Base-by-base conservation (phyloP, 1,140 invertebrate species). In the Calephelis nemesis region DNA sequence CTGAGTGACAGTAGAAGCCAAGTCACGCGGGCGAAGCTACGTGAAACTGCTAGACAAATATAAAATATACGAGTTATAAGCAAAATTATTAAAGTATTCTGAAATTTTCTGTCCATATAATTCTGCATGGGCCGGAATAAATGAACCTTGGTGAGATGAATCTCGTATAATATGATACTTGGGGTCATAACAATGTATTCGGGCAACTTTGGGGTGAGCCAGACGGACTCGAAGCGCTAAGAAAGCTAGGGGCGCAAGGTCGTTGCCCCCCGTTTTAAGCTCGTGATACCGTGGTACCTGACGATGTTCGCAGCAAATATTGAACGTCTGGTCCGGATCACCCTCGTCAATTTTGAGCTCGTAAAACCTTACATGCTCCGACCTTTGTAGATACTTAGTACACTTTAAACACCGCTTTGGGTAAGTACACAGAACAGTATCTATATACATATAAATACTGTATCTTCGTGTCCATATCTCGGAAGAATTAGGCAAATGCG, bases 221-320 rank as follows among this genome's bases (percentile, higher is more conserved):
- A 76, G 70, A 74, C 77, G 71, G 71, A 74, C 65, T 81, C 67
- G 74, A 69, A 74, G 74, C 69, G 67, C 75, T 69, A 76, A 79
- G 79, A 82, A 78, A 74, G 72, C 72, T 74, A 84, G 77, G 87
- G 87, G 85, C 85, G 85, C 73, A 73, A 83, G 85, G 83, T 87
- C 82, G 80, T 78, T 78, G 85, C 75, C 68, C 83, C 69, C 71
- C 64, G 66, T 68, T 80, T 78, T 71, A 58, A 77, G 70, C 49
- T 72, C 71, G 79, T 78, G 74, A 76, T 78, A 73, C 76, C 68
- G 74, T 78, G 68, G 74, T 73, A 71, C 50, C 73, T 80, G 68
- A 49, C 48, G 62, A 50, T 49, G 50, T 64, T 65, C 47, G 50
- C 50, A 68, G 9, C 19, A 54, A 54, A 54, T 54, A 54, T 54